These are phyloP conservation scores for Marronus borbonicus DNA, from an alignment of 2,888 invertebrate species.

Conservation along the genomic window DNA sequence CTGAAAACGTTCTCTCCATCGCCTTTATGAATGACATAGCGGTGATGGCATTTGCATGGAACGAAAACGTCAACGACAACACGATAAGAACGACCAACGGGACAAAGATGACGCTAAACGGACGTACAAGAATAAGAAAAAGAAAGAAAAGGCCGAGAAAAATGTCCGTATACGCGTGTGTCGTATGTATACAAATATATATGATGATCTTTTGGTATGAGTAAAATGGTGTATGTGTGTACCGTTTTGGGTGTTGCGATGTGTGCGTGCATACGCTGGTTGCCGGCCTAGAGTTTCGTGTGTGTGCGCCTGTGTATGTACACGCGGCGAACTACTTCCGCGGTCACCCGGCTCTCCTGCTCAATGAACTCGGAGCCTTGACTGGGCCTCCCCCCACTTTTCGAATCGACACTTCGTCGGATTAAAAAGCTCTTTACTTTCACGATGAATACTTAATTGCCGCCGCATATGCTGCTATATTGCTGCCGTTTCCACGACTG, in stretches of 20 bases:
- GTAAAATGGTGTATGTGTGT: constrained; percentile 12
- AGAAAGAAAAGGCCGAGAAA: background rate
- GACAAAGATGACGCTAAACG: constrained; percentile 33
- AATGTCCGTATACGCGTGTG: constrained; percentile 1
- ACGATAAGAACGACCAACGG: constrained; percentile 19
- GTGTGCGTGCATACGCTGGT: constrained; percentile 2
- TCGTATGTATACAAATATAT: too few species aligned
- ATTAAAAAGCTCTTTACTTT: constrained; percentile 46
- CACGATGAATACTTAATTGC: constrained; percentile 45
- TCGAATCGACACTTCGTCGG: constrained; percentile 44
- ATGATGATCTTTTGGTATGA: too few species aligned
- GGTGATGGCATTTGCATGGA: constrained; percentile 53
- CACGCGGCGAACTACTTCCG: constrained; percentile 50
- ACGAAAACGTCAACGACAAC: constrained; percentile 22
- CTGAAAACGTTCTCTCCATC: constrained; percentile 1
- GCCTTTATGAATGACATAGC: constrained; percentile 53
- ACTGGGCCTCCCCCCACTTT: constrained; percentile 43
- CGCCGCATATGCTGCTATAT: constrained; percentile 33
- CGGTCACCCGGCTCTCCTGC: constrained; percentile 49
- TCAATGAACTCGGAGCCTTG: constrained; percentile 51
- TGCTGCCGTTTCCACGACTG: constrained; percentile 25
- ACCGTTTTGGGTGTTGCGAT: constrained; percentile 13
- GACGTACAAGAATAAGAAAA: constrained; percentile 18
- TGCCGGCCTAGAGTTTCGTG: constrained; percentile 12
- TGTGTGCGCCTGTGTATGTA: constrained; percentile 32